Base-by-base conservation (phyloP, 2,113 vertebrate genomes). In the Tragelaphus scriptus region DNA sequence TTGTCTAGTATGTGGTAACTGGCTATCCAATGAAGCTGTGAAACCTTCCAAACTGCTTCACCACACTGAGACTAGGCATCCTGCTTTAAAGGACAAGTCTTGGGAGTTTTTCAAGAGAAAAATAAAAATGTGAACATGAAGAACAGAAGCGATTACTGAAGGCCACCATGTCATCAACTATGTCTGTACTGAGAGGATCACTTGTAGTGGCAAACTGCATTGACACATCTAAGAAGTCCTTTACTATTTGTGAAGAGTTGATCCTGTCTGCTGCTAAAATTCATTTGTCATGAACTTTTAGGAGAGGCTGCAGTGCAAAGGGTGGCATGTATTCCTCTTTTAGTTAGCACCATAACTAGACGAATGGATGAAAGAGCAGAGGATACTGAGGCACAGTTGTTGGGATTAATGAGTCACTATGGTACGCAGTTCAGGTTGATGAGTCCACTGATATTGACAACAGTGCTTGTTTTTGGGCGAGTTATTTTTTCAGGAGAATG, bases 281-380 rank as follows among this genome's bases (percentile, higher is more conserved):
- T 26, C 71, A 77, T 26, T 26, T 44, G 71, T 77, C 40, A 26
- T 15, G 71, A 77, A 44, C 40, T 44, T 77, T 77, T 44, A 44
- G 71, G 40, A 77, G 40, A 44, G 71, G 12, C 5, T 44, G 40
- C 71, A 77, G 40, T 26, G 21, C 40, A 77, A 26, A 77, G 44
- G 36, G 23, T 44, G 23, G 71, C 12, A 77, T 0, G 1, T 77
- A 23, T 14, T 44, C 23, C 71, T 77, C 40, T 77, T 77, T 77
- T 44, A 26, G 71, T 23, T 44, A 77, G 12, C 40, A 44, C 40
- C 23, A 1, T 77, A 26, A 77, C 40, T 44, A 77, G 12, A 26
- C 0, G 0, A 77, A 77, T 15, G 21, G 71, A 77, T 44, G 23
- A 26, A 7, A 26, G 0, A 77, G 71, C 12, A 77, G 71, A 77